Percentiles rank a stretch among this genome's conserved stretches.
phyloP scores from a whole-genome alignment of 1,140 invertebrate genomes.

The Drosophila neocordata region DNA sequence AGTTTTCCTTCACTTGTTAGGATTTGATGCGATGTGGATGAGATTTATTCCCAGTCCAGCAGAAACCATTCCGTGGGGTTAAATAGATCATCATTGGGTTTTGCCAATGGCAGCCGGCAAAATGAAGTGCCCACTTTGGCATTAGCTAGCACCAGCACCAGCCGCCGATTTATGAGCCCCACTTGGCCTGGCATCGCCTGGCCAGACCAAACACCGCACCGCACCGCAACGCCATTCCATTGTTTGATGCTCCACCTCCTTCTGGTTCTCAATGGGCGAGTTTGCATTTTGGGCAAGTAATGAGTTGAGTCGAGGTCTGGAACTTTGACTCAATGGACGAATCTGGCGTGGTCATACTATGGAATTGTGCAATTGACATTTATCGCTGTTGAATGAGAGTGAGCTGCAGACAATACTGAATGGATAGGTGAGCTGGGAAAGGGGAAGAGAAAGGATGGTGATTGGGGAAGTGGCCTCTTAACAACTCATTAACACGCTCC shows the following conservation, averaged over 20 bases:
- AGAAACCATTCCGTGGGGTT: not conserved
- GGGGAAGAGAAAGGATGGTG: not conserved
- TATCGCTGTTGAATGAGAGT: constrained; percentile 54
- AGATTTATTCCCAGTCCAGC: not conserved
- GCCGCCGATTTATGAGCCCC: constrained; percentile 64
- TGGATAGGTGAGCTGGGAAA: not conserved
- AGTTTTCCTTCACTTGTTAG: constrained; percentile 25
- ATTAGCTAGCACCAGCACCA: constrained; percentile 46
- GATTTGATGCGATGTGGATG: not conserved
- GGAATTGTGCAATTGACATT: constrained; percentile 67
- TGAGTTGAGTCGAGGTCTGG: constrained; percentile 16
- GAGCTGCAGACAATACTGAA: constrained; percentile 40
- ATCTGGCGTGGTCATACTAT: constrained; percentile 26
- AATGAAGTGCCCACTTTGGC: constrained; percentile 55
- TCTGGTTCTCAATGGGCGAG: not conserved
- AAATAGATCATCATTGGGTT: constrained; percentile 17
- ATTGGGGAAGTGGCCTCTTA: constrained; percentile 44
- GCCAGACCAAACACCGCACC: not conserved
- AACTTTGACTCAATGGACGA: constrained; percentile 15
- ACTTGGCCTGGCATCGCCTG: constrained; percentile 39
- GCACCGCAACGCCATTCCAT: not conserved
- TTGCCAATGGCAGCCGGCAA: constrained; percentile 56
- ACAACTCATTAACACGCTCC: constrained; percentile 74
- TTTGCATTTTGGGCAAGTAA: constrained; percentile 19
- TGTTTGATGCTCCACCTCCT: not conserved